Conservation (phyloP, 2,113 vertebrate genomes). For the Bos javanicus region DNA sequence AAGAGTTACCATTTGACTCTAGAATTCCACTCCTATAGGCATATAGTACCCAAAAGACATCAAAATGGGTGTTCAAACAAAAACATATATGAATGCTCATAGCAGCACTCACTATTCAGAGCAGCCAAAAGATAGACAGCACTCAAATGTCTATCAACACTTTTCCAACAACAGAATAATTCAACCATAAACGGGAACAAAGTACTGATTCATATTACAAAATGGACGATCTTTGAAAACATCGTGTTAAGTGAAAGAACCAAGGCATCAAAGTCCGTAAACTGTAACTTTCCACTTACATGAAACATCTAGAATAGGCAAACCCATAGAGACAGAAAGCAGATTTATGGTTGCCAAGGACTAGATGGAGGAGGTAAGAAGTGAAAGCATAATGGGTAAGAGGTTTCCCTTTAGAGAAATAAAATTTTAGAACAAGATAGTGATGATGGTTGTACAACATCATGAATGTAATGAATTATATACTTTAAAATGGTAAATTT, state of each 20-base stretch:
- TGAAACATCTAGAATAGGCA: not conserved
- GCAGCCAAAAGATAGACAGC: not conserved
- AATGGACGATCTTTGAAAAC: not conserved
- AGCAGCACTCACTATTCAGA: not conserved
- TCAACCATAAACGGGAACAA: not conserved
- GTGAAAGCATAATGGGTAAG: not conserved
- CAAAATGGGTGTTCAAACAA: not conserved
- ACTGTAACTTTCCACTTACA: not conserved
- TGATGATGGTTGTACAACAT: not conserved
- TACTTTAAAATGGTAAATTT: not conserved
- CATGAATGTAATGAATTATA: not conserved
- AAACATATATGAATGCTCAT: not conserved
- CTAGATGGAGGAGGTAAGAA: not conserved
- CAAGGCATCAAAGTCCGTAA: not conserved
- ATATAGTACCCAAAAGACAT: not conserved
- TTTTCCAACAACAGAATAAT: not conserved
- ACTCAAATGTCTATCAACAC: not conserved
- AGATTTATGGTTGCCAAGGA: not conserved
- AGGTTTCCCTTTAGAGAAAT: not conserved
- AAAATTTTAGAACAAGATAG: not conserved
- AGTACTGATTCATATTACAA: not conserved
- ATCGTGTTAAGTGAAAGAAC: not conserved
- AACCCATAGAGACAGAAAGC: not conserved
- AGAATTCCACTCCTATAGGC: not conserved
- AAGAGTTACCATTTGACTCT: not conserved